A percentile compares a stretch with the other conserved stretches of the same genome.
Conservation (phyloP, 2,888 invertebrate species). For the Oithona nana region DNA sequence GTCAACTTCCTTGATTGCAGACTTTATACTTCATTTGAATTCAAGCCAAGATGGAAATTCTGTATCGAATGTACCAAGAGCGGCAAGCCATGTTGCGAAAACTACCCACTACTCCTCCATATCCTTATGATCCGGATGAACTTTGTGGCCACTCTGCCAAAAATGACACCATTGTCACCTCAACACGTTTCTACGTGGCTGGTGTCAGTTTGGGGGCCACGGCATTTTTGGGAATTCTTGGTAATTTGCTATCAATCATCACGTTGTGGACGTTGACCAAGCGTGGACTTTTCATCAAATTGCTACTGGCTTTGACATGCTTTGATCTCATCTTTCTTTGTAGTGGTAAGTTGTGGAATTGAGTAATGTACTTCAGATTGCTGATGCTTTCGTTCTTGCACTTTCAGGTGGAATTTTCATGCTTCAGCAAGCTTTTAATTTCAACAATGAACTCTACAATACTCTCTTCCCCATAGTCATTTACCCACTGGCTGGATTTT, state of each 20-base stretch:
- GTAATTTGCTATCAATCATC: conserved; percentile 1
- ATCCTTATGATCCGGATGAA: too few relatives aligned
- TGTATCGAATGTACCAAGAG: too few relatives aligned
- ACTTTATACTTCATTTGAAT: too few relatives aligned
- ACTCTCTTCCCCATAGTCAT: conserved; percentile 8
- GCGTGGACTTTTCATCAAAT: conserved; percentile 5
- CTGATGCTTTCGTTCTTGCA: too few relatives aligned
- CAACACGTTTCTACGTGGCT: not conserved
- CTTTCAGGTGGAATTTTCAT: conserved; percentile 8
- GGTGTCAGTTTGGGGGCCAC: not conserved
- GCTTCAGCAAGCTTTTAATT: conserved; percentile 7
- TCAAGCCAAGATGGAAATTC: too few relatives aligned
- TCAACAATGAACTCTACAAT: conserved; percentile 6
- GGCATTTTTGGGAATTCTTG: not conserved
- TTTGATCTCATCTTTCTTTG: conserved; percentile 2
- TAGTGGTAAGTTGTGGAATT: too few relatives aligned
- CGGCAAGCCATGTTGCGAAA: too few relatives aligned
- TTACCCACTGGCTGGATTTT: conserved; percentile 10
- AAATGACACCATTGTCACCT: not conserved
- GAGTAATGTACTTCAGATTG: too few relatives aligned
- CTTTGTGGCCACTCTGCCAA: not conserved
- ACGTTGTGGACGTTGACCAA: conserved; percentile 1
- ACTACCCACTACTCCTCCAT: too few relatives aligned
- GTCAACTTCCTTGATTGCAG: too few relatives aligned
- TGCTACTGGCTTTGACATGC: conserved; percentile 6